Percentiles rank a stretch among this genome's conserved stretches.
phyloP scores from a whole-genome alignment of 2,113 vertebrate species.

The Phocoena phocoena region DNA sequence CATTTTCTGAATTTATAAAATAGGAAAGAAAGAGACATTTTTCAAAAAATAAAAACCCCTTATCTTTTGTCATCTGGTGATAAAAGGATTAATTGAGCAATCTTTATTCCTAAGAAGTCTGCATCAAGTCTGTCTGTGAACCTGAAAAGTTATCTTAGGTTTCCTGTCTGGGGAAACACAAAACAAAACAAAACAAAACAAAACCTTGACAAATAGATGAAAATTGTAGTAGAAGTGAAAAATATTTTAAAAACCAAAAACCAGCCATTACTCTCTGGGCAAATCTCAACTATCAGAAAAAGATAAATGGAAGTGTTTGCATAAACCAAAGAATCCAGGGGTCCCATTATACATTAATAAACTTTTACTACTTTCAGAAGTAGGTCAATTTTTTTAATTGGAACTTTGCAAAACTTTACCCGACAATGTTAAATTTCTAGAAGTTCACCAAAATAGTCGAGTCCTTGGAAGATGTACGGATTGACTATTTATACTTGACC shows the following conservation, averaged over 20 bases:
- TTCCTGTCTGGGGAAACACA: slow-evolving; percentile 48
- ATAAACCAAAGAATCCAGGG: slow-evolving; percentile 13
- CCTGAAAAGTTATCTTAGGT: slow-evolving; percentile 72
- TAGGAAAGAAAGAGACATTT: slow-evolving; percentile 59
- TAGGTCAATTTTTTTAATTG: background rate
- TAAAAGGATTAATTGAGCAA: slow-evolving; percentile 79
- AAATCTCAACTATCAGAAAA: slow-evolving; percentile 55
- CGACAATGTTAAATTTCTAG: slow-evolving; percentile 14
- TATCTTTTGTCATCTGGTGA: slow-evolving; percentile 78
- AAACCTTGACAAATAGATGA: slow-evolving; percentile 66
- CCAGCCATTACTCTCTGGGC: slow-evolving; percentile 13
- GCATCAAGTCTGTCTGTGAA: slow-evolving; percentile 71
- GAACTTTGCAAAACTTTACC: slow-evolving; percentile 55
- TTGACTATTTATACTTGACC: slow-evolving; percentile 64
- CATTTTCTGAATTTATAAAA: slow-evolving; percentile 46
- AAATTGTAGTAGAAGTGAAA: slow-evolving; percentile 60
- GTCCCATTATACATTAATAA: background rate
- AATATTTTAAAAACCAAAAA: background rate
- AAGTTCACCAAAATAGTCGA: slow-evolving; percentile 48
- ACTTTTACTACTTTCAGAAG: slow-evolving; percentile 33
- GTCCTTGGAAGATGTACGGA: slow-evolving; percentile 34
- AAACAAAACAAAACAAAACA: background rate
- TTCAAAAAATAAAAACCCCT: slow-evolving; percentile 54
- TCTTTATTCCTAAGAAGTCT: slow-evolving; percentile 68
- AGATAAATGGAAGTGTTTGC: slow-evolving; percentile 59